Conservation (phyloP, 2,797 vertebrate genomes). For the Lagocephalus sceleratus region DNA sequence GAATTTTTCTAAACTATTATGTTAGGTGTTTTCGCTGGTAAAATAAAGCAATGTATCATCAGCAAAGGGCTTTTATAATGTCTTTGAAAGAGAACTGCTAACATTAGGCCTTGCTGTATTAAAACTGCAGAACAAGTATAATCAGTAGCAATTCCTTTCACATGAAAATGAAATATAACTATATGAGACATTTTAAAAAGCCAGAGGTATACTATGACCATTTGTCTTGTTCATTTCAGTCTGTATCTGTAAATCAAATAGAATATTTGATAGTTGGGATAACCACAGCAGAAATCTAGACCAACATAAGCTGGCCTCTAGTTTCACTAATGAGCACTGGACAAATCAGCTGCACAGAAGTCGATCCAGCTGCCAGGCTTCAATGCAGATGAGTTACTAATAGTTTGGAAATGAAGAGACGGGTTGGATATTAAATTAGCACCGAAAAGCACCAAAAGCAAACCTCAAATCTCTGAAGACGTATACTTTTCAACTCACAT, state of each 20-base stretch:
- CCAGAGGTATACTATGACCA: not conserved
- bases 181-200: not conserved
- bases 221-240: not conserved
- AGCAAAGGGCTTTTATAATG: not conserved
- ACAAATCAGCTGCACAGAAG: conserved; percentile 29
- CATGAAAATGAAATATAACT: not conserved
- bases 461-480: conserved; percentile 33
- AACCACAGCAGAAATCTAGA: not conserved
- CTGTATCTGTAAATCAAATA: not conserved
- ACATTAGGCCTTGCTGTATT: not conserved
- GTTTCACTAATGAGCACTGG: conserved; percentile 32
- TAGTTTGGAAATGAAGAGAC: conserved; percentile 52
- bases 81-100: not conserved
- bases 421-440: conserved; percentile 49
- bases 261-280: conserved; percentile 11
- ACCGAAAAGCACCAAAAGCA: conserved; percentile 33
- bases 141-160: not conserved
- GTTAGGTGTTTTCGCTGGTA: not conserved
- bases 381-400: conserved; percentile 53
- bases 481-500: conserved; percentile 16
- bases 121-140: not conserved
- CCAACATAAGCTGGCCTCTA: conserved; percentile 10
- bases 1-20: not conserved
- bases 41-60: not conserved
- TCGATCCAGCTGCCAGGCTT: conserved; percentile 39